Percentiles rank a stretch among this genome's conserved stretches.
These are phyloP conservation scores for Achroia grisella DNA, from an alignment of 1,140 invertebrate species.

Conservation along the genomic window DNA sequence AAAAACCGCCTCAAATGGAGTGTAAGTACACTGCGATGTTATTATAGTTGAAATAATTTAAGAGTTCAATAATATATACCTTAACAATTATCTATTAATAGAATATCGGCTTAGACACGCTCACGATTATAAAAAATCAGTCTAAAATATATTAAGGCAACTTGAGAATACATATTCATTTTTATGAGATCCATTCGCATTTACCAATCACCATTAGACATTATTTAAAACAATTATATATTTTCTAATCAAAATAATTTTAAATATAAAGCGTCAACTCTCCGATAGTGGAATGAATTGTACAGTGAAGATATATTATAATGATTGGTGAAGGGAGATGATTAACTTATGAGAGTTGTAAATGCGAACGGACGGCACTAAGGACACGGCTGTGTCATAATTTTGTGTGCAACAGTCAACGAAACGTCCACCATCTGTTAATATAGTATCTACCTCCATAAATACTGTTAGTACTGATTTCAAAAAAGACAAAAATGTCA, in stretches of 20 bases:
- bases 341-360: too few relatives aligned
- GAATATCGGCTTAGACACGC: constrained; percentile 31
- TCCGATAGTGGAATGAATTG: too few relatives aligned
- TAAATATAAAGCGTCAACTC: too few relatives aligned
- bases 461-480: too few relatives aligned
- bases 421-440: neutral
- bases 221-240: too few relatives aligned
- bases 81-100: constrained; percentile 23
- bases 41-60: constrained; percentile 21
- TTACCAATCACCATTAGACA: constrained; percentile 1
- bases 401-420: neutral
- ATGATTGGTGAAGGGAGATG: too few relatives aligned
- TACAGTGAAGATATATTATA: too few relatives aligned
- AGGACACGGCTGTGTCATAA: neutral
- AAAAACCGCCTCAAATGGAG: constrained; percentile 23
- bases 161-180: constrained; percentile 52
- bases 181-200: constrained; percentile 12
- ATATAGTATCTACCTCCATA: neutral
- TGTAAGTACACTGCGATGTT: constrained; percentile 37
- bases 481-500: too few relatives aligned
- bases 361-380: constrained; percentile 1
- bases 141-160: constrained; percentile 72
- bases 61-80: constrained; percentile 10
- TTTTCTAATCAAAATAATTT: too few relatives aligned
- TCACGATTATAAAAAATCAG: constrained; percentile 66